Evolutionary conservation across 2,888 invertebrate species (phyloP), one percentile per base, ranked within the genome.

Genomic region (Dicyrtoma fusca): DNA sequence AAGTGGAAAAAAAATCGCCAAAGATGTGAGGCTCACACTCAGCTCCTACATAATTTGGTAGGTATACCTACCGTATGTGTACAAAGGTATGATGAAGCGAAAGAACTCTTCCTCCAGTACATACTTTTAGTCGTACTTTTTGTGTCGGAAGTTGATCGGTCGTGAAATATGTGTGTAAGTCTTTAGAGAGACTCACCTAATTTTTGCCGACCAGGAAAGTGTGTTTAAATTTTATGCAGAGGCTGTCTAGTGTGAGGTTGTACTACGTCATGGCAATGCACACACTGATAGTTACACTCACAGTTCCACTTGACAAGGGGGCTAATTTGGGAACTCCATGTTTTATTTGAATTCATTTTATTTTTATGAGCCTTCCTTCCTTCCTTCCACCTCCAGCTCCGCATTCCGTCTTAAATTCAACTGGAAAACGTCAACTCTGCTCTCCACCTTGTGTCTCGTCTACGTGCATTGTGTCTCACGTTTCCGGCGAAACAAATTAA

Each of bases 1-100:
- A 64, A 64, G 71, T 55, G 74, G 71, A 73, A 66, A 71, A 73
- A 66, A 71, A 72, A 74, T 74, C 72, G 74, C 72, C 72, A 74
- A 72, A 72, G 70, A 74, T 72, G 49, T 74, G 59, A 71, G 59
- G 71, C 71, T 59, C 71, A 71, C 55, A 70, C 45, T 44, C 45
- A 11, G 10, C 45, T 44, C 51, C 14, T 19, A 51, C 17, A 51
- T 51, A 51, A 10, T 45, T 13, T 45, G 8, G 45, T 45, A 10
- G 13, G 10, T 44, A 44, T 13, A 44, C 45, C 8, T 13, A 44
- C 45, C 45, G 13, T 13, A 44, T 13, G 45, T 13, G 13, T 13
- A 44, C 45, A 44, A 8, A 44, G 10, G 13, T 13, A 44, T 44
- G 45, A 8, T 19, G 21, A 5, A 19, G 19, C 19, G 53, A 53